Conservation (phyloP, 2,888 invertebrate genomes). For the Lithophane socia region DNA sequence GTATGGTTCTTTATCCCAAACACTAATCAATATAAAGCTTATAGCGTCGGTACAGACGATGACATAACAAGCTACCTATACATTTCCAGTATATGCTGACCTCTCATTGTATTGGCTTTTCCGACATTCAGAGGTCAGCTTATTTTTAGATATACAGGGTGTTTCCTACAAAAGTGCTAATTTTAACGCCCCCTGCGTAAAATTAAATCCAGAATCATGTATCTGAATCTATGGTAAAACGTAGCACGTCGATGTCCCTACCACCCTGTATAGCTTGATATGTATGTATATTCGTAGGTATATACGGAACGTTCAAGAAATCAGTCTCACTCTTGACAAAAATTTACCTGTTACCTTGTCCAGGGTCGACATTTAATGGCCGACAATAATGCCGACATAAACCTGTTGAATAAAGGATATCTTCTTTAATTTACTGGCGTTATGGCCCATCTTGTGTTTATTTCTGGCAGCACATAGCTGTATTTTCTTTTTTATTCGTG, state of each 20-base stretch:
- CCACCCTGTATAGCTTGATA: no score
- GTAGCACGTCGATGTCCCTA: no score
- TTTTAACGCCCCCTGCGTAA: no score
- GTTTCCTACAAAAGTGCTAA: no score
- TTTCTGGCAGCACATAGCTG: conserved; percentile 25
- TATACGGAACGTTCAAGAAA: conserved; percentile 23
- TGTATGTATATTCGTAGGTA: no score
- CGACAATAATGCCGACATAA: conserved; percentile 53
- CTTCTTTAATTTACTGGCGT: conserved; percentile 57
- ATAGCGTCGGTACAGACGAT: background rate
- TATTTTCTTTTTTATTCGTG: conserved; percentile 37
- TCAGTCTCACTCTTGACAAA: conserved; percentile 5
- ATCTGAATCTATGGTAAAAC: no score
- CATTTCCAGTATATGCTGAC: background rate
- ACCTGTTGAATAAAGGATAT: conserved; percentile 57
- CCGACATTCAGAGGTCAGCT: no score
- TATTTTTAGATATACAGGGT: no score
- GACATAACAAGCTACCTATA: no score
- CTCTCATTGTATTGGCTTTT: no score
- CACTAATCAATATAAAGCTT: conserved; percentile 12
- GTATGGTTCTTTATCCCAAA: background rate
- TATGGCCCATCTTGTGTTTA: conserved; percentile 45
- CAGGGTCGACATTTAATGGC: conserved; percentile 43
- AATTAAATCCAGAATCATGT: no score
- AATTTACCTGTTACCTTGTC: conserved; percentile 51